Evolutionary conservation across 1,140 invertebrate genomes (phyloP), one percentile per base, ranked within the genome.

Genomic region (Drosophila ambigua): DNA sequence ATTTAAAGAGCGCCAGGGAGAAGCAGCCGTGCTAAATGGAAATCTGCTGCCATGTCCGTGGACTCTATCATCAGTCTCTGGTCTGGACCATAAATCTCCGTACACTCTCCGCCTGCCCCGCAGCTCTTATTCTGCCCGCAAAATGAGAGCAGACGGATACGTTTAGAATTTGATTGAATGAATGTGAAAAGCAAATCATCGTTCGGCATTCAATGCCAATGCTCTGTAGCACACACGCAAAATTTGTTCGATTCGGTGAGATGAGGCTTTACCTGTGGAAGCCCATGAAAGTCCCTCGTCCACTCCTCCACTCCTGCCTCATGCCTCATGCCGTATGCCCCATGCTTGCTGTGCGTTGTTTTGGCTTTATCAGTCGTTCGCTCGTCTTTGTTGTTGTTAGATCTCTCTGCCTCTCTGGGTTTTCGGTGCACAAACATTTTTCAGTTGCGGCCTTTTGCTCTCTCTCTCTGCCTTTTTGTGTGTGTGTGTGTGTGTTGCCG

Each of bases 81-180:
- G 35, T 13, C 4, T 13, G 5, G 20, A 13, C 4, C 35, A 48
- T 53, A 72, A 61, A 61, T 72, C 55, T 61, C 24, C 31, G 11
- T 23, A 9, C 31, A 31, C 57, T 53, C 43, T 61, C 53, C 58
- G 26, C 26, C 26, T 28, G 5, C 5, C 26, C 5, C 5, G 26
- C 26, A 28, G 26, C 26, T 2, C 5, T 5, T 28, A 20, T 35
- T 0, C 11, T 13, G 11, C 11, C 35, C 35, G 11, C 31, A 13
- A 74, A 65, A 64, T 46, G 71, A 45, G 23, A 59, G 49, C 53
- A 52, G 52, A 48, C 65, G 45, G 62, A 52, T 75, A 24, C 59
- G 74, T 67, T 77, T 77, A 66, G 75, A 49, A 59, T 62, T 72
- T 76, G 77, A 84, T 84, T 84, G 80, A 79, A 84, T 84, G 80